Evolutionary conservation across 2,888 invertebrate species (phyloP).

Genomic region (Bellardia bayeri): DNA sequence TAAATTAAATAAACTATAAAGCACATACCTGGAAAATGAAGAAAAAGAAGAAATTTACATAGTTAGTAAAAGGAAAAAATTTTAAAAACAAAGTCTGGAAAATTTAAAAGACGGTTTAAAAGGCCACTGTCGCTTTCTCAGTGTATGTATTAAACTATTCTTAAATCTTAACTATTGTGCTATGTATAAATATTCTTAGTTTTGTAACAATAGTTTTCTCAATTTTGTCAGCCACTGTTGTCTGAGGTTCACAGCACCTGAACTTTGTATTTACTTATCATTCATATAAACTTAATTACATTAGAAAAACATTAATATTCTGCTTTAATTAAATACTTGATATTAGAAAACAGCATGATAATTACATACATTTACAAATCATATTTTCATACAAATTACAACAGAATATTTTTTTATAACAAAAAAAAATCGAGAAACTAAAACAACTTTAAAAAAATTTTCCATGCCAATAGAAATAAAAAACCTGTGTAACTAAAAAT

Average conservation of each 20-base stretch:
- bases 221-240: too few species aligned
- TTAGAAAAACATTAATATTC: conserved; percentile 7
- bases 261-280: too few species aligned
- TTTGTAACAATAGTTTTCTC: too few species aligned
- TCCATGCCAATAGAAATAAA: conserved; percentile 35
- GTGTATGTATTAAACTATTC: too few species aligned
- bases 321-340: background rate
- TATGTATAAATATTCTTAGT: too few species aligned
- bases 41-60: background rate
- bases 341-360: background rate
- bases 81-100: too few species aligned
- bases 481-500: conserved; percentile 34
- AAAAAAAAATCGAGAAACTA: conserved; percentile 20
- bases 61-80: background rate
- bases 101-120: too few species aligned
- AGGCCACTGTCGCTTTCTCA: too few species aligned
- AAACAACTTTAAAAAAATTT: conserved; percentile 56
- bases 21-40: conserved; percentile 62
- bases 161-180: too few species aligned
- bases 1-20: conserved; percentile 63
- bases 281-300: background rate
- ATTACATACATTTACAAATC: background rate
- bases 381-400: background rate
- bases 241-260: too few species aligned
- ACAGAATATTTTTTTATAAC: background rate